These are phyloP conservation scores for Xestobium rufovillosum DNA, from an alignment of 2,888 invertebrate genomes.

Conservation along the genomic window DNA sequence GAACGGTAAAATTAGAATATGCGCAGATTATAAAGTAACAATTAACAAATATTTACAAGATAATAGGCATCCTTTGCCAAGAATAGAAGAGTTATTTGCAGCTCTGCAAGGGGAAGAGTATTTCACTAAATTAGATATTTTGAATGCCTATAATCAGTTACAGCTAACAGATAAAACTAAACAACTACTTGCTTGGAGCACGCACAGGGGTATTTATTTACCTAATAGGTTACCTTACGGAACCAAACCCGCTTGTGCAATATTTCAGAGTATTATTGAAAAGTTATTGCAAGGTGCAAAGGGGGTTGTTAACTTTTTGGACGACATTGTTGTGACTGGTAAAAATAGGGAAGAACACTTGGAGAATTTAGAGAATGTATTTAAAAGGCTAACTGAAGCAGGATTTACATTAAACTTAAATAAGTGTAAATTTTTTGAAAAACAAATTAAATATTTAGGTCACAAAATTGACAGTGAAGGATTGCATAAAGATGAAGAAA, in stretches of 20 bases:
- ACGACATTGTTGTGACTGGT: conserved; percentile 27
- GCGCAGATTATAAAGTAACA: no score
- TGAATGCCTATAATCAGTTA: conserved; percentile 18
- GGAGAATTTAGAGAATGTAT: conserved; percentile 21
- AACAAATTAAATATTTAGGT: conserved; percentile 28
- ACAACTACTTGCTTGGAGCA: conserved; percentile 16
- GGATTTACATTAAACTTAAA: conserved; percentile 25
- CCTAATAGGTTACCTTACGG: conserved; percentile 35
- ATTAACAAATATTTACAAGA: no score
- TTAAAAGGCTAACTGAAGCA: conserved; percentile 19
- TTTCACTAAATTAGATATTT: conserved; percentile 19
- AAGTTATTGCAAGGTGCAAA: conserved; percentile 16
- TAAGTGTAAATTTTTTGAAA: conserved; percentile 31
- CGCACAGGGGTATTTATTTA: conserved; percentile 29
- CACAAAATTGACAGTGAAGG: conserved; percentile 23
- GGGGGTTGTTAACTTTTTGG: conserved; percentile 15
- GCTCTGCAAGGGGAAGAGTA: conserved; percentile 17
- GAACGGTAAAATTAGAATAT: no score
- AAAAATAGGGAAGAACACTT: conserved; percentile 20
- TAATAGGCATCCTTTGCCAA: no score
- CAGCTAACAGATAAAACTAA: conserved; percentile 12
- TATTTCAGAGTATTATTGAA: conserved; percentile 31
- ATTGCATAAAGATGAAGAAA: conserved; percentile 11
- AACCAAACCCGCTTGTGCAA: conserved; percentile 32
- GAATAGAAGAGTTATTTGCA: no score